Evolutionary conservation across 1,140 invertebrate genomes (phyloP).

Genomic region (Lutraria rhynchaena): DNA sequence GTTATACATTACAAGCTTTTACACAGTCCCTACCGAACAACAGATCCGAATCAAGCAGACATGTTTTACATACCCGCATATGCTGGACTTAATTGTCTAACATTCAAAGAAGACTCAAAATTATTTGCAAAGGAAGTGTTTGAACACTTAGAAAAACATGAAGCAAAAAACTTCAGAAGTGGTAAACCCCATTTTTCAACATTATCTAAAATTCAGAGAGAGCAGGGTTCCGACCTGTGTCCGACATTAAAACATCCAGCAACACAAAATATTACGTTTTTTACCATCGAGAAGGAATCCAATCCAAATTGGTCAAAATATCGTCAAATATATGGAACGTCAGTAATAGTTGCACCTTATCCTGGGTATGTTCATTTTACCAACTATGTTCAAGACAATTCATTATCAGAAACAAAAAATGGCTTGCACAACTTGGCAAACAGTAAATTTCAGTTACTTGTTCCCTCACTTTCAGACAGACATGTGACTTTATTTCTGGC

Average conservation of each 20-base stretch:
- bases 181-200: constrained; percentile 71
- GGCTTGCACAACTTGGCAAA: constrained; percentile 5
- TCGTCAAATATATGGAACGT: neutral
- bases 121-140: constrained; percentile 47
- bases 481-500: constrained; percentile 66
- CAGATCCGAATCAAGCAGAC: constrained; percentile 66
- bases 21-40: constrained; percentile 66
- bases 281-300: constrained; percentile 69
- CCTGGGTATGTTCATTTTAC: constrained; percentile 71
- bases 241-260: constrained; percentile 59
- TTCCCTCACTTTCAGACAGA: constrained; percentile 39
- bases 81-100: constrained; percentile 64
- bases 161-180: constrained; percentile 49
- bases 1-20: constrained; percentile 73
- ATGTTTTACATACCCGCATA: constrained; percentile 75
- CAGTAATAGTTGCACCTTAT: constrained; percentile 70
- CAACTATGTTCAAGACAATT: neutral
- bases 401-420: constrained; percentile 9
- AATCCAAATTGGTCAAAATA: constrained; percentile 23
- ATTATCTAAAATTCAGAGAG: constrained; percentile 70
- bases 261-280: constrained; percentile 56
- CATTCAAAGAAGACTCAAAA: constrained; percentile 9
- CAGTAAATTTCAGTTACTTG: constrained; percentile 10
- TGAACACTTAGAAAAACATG: constrained; percentile 39
- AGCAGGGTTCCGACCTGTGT: constrained; percentile 58